Evolutionary conservation across 2,113 vertebrate genomes (phyloP), one percentile per base, ranked within the genome.

Genomic region (Nothoprocta pentlandii): DNA sequence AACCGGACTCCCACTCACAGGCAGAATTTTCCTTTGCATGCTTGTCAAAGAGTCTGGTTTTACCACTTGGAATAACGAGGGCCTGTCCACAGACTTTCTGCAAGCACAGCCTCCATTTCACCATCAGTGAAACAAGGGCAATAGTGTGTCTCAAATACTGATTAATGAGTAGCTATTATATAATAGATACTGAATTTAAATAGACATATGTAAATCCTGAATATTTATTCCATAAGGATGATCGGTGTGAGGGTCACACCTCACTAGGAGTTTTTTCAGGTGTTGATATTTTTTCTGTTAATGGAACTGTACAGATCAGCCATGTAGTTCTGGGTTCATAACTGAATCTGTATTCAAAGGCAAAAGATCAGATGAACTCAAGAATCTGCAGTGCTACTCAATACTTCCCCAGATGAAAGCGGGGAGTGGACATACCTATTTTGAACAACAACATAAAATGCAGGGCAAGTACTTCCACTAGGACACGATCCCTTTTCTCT

Each of bases 1-100:
- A 96, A 96, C 94, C 64, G 87, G 94, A 93, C 90, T 94, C 92
- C 87, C 90, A 93, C 94, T 96, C 95, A 93, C 71, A 95, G 93
- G 44, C 62, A 81, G 68, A 51, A 34, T 88, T 90, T 80, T 85
- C 76, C 54, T 85, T 95, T 95, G 83, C 94, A 95, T 85, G 79
- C 92, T 97, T 92, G 90, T 95, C 90, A 94, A 81, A 93, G 89
- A 91, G 80, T 49, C 46, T 85, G 70, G 84, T 93, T 93, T 92
- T 85, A 92, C 70, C 71, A 88, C 66, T 84, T 84, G 59, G 85
- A 78, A 86, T 81, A 92, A 93, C 6, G 0, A 86, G 44, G 88
- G 13, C 47, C 63, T 95, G 66, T 90, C 89, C 94, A 92, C 64
- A 91, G 90, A 71, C 84, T 80, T 79, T 44, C 69, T 81, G 73